Evolutionary conservation across 35 echinoderm and acorn worm genomes (phyloP).

Genomic region (Diadema setosum): DNA sequence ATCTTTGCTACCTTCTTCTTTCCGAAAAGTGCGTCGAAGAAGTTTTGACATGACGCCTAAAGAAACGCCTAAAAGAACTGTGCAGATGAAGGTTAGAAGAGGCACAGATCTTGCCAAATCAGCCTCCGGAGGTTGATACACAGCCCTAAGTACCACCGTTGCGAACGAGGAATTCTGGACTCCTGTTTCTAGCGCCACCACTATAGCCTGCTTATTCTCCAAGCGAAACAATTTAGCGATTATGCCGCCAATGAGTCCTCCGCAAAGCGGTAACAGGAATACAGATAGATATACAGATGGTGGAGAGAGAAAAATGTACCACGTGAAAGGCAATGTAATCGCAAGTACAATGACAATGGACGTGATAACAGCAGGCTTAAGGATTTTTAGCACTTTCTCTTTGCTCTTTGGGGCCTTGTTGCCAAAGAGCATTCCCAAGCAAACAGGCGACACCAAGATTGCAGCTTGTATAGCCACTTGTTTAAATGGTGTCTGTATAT

Average conservation of each 20-base stretch:
- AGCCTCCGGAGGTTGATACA: conserved; percentile 43
- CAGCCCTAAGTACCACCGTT: neutral
- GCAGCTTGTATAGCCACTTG: neutral
- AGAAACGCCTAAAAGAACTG: neutral
- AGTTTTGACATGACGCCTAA: neutral
- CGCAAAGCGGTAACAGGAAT: conserved; percentile 12
- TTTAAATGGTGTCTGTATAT: neutral
- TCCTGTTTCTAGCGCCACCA: conserved; percentile 61
- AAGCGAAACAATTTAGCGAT: conserved; percentile 4
- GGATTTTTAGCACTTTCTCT: neutral
- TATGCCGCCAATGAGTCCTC: neutral
- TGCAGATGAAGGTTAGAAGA: neutral
- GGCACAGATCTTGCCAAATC: neutral
- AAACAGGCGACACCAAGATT: conserved; percentile 5
- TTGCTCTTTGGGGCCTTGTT: neutral
- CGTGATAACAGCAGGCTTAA: neutral
- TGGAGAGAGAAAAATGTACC: conserved; percentile 8
- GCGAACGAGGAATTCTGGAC: conserved; percentile 48
- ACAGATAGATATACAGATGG: neutral
- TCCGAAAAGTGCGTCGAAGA: too few relatives aligned
- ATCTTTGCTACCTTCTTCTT: too few relatives aligned
- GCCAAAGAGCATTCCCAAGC: neutral
- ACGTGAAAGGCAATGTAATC: neutral
- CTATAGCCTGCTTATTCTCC: neutral
- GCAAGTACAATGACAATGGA: neutral